Conservation (phyloP, 2,113 vertebrate species). For the Tiliqua scincoides region DNA sequence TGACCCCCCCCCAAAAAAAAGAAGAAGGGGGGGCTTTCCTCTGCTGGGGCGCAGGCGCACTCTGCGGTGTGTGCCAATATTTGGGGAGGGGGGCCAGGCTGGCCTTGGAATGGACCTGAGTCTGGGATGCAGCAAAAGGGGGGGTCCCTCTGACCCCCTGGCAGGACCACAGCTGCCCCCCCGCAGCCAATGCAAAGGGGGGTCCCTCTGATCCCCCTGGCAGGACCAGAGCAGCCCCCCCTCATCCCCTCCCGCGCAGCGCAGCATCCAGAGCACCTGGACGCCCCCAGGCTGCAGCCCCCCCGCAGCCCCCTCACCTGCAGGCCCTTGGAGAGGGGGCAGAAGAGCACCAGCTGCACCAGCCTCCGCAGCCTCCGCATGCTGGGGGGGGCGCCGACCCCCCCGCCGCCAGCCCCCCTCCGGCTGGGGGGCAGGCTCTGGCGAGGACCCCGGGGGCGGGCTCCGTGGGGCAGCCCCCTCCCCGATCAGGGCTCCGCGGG, state of each 20-base stretch:
- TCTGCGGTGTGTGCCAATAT: neutral
- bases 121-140: neutral
- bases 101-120: neutral
- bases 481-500: too few relatives aligned
- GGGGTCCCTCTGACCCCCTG: neutral
- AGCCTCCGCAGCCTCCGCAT: slow-evolving; percentile 87
- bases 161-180: too few relatives aligned
- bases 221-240: too few relatives aligned
- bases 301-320: slow-evolving; percentile 70
- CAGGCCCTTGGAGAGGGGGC: slow-evolving; percentile 87
- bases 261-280: too few relatives aligned
- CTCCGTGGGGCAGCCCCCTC: neutral
- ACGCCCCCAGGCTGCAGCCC: neutral
- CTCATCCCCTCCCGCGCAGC: too few relatives aligned
- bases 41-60: too few relatives aligned
- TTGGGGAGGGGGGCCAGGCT: neutral
- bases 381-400: slow-evolving; percentile 65
- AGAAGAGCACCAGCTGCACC: slow-evolving; percentile 88
- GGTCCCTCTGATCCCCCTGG: neutral
- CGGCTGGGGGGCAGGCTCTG: neutral
- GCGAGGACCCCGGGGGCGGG: neutral
- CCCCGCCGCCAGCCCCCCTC: neutral
- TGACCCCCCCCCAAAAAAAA: too few relatives aligned
- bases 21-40: too few relatives aligned
- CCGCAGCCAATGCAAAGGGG: neutral